phyloP scores from a whole-genome alignment of 2,888 invertebrate genomes.

The Lysandra bellargus region DNA sequence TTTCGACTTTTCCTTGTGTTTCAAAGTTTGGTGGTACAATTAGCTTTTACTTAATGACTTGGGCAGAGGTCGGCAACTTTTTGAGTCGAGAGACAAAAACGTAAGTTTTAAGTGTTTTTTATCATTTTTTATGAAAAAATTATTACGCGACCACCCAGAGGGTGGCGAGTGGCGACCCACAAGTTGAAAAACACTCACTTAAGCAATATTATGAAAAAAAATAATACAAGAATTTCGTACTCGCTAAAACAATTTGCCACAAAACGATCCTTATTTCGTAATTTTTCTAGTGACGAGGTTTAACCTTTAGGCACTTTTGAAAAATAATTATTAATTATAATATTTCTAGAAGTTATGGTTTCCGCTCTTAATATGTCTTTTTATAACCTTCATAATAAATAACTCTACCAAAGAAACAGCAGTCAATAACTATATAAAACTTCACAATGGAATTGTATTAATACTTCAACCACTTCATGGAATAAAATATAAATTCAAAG shows the following conservation, averaged over 20 bases:
- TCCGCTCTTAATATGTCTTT: not conserved
- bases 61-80: not conserved
- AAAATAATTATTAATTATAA: not conserved
- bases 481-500: conserved; percentile 20
- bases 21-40: not conserved
- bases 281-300: not conserved
- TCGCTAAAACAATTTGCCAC: no score
- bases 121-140: no score
- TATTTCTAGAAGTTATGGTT: not conserved
- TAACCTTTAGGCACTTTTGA: not conserved
- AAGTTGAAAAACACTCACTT: no score
- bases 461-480: conserved; percentile 23
- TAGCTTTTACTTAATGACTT: not conserved
- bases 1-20: conserved; percentile 8
- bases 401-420: not conserved
- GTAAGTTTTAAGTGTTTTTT: not conserved
- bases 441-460: conserved; percentile 18
- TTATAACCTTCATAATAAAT: not conserved
- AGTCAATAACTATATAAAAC: not conserved
- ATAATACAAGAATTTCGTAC: no score
- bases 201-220: no score
- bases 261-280: no score
- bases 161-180: no score
- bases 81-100: not conserved
- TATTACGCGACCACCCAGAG: no score